Conservation (phyloP, 92 coral and sea anemone genomes). For the Porites lobata region DNA sequence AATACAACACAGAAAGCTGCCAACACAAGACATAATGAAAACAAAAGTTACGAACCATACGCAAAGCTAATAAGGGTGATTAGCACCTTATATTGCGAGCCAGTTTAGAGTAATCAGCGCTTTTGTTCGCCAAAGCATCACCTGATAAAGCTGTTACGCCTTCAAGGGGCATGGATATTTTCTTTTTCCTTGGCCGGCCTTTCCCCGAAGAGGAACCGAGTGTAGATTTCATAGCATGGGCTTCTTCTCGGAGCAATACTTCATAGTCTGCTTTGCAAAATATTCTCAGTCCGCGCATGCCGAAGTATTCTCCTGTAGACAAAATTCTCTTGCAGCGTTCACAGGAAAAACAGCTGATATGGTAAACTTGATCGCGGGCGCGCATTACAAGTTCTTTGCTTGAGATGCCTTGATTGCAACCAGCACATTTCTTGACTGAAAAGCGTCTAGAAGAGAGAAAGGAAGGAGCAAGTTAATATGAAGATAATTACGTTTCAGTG, state of each 20-base stretch:
- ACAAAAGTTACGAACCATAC: background rate
- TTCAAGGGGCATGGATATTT: constrained; percentile 68
- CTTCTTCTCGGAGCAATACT: constrained; percentile 81
- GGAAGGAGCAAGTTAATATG: background rate
- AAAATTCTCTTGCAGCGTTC: constrained; percentile 99
- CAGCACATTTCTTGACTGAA: constrained; percentile 89
- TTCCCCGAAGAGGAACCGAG: constrained; percentile 59
- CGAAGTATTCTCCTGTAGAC: constrained; percentile 97
- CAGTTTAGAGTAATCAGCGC: constrained; percentile 21
- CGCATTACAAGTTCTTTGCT: constrained; percentile 98
- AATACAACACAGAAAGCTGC: background rate
- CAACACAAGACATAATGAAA: background rate
- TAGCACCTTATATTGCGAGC: constrained; percentile 8
- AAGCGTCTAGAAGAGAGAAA: constrained; percentile 76
- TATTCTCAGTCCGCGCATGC: constrained; percentile 91
- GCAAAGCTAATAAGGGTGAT: constrained; percentile 6
- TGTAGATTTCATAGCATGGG: constrained; percentile 66
- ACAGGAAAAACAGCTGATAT: constrained; percentile 97
- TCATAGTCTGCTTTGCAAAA: constrained; percentile 95
- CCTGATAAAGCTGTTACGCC: constrained; percentile 78
- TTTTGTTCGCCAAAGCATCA: constrained; percentile 44
- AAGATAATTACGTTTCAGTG: background rate
- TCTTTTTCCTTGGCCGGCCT: constrained; percentile 92
- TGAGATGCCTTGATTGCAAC: constrained; percentile 87
- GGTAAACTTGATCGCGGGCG: constrained; percentile 99